Evolutionary conservation across 2,888 invertebrate species (phyloP), one percentile per base, ranked within the genome.

Genomic region (Aleiodes testaceus): DNA sequence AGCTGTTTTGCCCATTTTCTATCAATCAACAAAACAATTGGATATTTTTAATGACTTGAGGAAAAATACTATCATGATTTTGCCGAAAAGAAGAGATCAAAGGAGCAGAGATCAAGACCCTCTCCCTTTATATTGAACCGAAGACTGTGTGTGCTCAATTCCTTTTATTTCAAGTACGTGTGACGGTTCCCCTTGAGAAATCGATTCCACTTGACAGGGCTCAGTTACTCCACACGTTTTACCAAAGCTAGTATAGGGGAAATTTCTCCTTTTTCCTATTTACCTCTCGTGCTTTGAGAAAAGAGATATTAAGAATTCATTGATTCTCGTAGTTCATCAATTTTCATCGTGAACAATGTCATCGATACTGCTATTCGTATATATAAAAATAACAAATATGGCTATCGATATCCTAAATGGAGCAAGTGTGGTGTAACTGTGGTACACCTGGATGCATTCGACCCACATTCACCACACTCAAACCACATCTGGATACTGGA

Each of bases 401-500:
- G 55, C 36, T 30, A 55, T 20, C n/a, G 26, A 55, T 55, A 55
- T 36, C 26, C 36, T 14, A 55, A 22, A 22, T 55, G 30, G 55
- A 14, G 22, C 14, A 30, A 47, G 49, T 64, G 45, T 20, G 47
- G 64, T 64, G 64, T 64, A 64, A 30, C 55, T 55, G 45, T 47
- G 47, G 47, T 64, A 18, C 47, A 55, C 26, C 50, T 66, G 50
- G 14, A 66, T 66, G 42, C 63, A 67, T 49, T 68, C 73, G 72
- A 72, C 72, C 65, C 53, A 68, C 52, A 52, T 66, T 70, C 14
- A 66, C 72, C 72, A 47, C 74, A 59, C 36, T 20, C 55, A 59
- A 52, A 69, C 73, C 74, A 68, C 75, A 69, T 42, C 61, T 72
- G 72, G 70, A 68, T 59, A 49, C 66, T 69, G 73, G 44, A 76